Percentiles rank a stretch among this genome's conserved stretches.
These are phyloP conservation scores for Onychomys torridus DNA, from an alignment of 2,797 vertebrate genomes.

Conservation along the genomic window DNA sequence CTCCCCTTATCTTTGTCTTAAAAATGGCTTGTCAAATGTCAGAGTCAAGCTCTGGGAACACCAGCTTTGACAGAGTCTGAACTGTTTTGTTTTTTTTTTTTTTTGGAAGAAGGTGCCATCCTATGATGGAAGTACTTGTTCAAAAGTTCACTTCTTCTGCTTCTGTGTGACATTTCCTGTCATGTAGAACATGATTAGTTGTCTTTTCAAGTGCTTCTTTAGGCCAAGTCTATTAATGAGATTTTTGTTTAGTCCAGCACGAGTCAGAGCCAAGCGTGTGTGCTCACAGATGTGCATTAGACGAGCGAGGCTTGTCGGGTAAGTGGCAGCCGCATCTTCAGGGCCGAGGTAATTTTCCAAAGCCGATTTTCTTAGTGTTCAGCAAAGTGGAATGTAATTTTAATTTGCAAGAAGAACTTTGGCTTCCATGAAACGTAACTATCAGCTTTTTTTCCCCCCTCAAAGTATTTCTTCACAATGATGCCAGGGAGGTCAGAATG, in stretches of 20 bases:
- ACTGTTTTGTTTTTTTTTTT: constrained; percentile 32
- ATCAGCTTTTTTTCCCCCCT: constrained; percentile 53
- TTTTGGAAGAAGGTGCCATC: constrained; percentile 73
- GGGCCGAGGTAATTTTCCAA: constrained; percentile 79
- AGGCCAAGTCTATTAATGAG: constrained; percentile 80
- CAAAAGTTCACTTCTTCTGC: constrained; percentile 81
- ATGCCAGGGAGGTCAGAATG: constrained; percentile 71
- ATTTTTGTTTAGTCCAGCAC: constrained; percentile 67
- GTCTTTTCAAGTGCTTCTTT: constrained; percentile 83
- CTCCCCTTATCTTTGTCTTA: constrained; percentile 16
- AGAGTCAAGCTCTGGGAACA: background rate
- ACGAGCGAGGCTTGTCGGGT: constrained; percentile 58
- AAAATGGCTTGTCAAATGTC: constrained; percentile 8
- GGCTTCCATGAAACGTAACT: constrained; percentile 71
- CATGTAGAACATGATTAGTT: constrained; percentile 84
- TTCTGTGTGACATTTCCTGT: constrained; percentile 80
- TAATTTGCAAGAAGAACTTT: constrained; percentile 79
- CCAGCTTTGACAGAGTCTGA: constrained; percentile 46
- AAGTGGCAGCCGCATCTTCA: constrained; percentile 63
- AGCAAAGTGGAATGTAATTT: constrained; percentile 80
- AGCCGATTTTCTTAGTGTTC: constrained; percentile 78
- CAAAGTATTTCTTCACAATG: constrained; percentile 73
- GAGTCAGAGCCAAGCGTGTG: constrained; percentile 57
- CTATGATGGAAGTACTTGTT: constrained; percentile 74
- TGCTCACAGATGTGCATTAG: constrained; percentile 59